phyloP scores from a whole-genome alignment of 2,888 invertebrate genomes.

The Desoria tigrina region DNA sequence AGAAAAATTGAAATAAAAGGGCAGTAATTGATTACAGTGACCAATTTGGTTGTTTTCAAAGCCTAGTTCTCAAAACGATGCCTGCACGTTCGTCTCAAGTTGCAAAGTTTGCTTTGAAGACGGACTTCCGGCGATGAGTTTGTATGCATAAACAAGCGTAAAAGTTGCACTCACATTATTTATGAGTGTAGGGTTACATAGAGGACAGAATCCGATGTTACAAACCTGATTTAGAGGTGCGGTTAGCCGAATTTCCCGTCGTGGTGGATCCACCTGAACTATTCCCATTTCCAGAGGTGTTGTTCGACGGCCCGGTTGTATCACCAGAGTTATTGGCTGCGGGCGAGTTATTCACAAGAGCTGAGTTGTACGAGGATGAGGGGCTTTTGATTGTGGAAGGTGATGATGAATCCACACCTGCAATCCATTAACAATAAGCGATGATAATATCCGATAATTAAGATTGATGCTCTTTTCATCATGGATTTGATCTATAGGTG shows the following conservation, averaged over 20 bases:
- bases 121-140: constrained; percentile 4
- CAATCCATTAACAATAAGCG: constrained; percentile 36
- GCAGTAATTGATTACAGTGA: too few relatives aligned
- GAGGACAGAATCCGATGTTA: neutral
- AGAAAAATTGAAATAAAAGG: too few relatives aligned
- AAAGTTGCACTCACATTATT: too few relatives aligned
- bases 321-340: constrained; percentile 28
- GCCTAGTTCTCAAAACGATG: too few relatives aligned
- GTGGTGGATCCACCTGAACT: constrained; percentile 26
- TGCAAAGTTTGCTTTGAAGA: constrained; percentile 5
- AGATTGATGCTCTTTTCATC: constrained; percentile 14
- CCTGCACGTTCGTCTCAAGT: neutral
- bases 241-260: constrained; percentile 31
- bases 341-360: constrained; percentile 40
- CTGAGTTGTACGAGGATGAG: constrained; percentile 48
- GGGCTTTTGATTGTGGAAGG: constrained; percentile 47
- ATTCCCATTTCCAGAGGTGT: constrained; percentile 17
- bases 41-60: too few relatives aligned
- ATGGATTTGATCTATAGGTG: neutral
- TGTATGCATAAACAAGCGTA: too few relatives aligned
- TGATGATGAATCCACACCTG: constrained; percentile 52
- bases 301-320: neutral
- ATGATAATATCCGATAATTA: constrained; percentile 7
- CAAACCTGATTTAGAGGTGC: constrained; percentile 21
- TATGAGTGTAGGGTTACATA: too few relatives aligned